Percentiles rank a stretch among this genome's conserved stretches.
Conservation (phyloP, 2,888 invertebrate species). For the Strigamia transsilvanica region DNA sequence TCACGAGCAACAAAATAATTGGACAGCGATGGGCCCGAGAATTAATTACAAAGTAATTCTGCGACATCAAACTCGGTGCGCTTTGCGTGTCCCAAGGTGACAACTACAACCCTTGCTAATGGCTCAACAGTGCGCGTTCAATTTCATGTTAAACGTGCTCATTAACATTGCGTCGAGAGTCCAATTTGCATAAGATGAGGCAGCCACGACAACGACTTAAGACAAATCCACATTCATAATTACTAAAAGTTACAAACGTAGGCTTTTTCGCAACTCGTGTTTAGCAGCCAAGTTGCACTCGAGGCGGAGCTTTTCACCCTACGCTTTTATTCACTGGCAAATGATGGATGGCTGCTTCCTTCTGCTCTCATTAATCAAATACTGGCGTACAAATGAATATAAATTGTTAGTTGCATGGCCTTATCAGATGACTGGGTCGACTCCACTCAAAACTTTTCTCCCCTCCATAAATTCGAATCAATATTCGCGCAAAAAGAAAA, state of each 20-base stretch:
- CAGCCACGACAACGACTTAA: constrained; percentile 38
- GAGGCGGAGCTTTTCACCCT: constrained; percentile 39
- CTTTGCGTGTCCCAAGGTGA: constrained; percentile 50
- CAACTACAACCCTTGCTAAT: constrained; percentile 51
- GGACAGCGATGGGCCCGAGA: constrained; percentile 50
- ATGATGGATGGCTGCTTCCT: constrained; percentile 42
- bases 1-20: constrained; percentile 50
- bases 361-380: constrained; percentile 42
- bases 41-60: constrained; percentile 51
- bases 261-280: constrained; percentile 29
- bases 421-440: constrained; percentile 41
- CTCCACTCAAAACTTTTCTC: constrained; percentile 42
- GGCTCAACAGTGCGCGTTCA: constrained; percentile 46
- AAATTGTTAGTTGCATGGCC: constrained; percentile 39
- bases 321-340: constrained; percentile 24
- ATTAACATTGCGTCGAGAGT: constrained; percentile 50
- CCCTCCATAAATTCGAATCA: constrained; percentile 37
- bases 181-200: constrained; percentile 50
- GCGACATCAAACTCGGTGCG: constrained; percentile 46
- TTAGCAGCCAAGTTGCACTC: constrained; percentile 32
- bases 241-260: neutral
- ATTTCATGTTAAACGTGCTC: constrained; percentile 51
- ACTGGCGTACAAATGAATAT: constrained; percentile 44
- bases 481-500: constrained; percentile 18
- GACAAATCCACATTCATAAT: constrained; percentile 44